Percentiles rank a stretch among this genome's conserved stretches.
Evolutionary conservation across 2,888 invertebrate species (phyloP).

Genomic region (Polydrusus pterygomalis): DNA sequence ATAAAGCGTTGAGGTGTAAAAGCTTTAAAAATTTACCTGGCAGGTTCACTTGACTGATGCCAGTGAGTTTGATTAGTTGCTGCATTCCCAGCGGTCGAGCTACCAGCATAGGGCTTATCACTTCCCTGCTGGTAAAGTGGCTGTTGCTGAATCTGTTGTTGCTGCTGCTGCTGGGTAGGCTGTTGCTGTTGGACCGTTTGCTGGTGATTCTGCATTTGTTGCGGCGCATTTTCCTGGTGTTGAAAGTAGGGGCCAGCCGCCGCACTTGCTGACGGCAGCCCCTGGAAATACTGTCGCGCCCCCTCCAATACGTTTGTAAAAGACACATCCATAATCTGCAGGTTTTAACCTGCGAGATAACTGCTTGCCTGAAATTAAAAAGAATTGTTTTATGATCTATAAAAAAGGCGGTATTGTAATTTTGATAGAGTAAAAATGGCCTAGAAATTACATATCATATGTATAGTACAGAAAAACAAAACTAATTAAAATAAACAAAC

Average conservation of each 20-base stretch:
- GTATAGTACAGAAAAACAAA: no score
- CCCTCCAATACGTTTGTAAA: constrained; percentile 89
- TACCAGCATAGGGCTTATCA: constrained; percentile 28
- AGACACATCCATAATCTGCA: constrained; percentile 84
- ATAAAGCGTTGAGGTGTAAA: neutral
- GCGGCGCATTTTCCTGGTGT: constrained; percentile 43
- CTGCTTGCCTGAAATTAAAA: constrained; percentile 62
- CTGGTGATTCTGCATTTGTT: constrained; percentile 25
- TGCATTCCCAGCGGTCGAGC: constrained; percentile 36
- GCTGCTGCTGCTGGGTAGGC: constrained; percentile 31
- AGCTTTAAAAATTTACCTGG: constrained; percentile 31
- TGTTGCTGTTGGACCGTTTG: constrained; percentile 39
- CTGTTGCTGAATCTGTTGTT: constrained; percentile 33
- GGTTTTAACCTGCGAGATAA: constrained; percentile 67
- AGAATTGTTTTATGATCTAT: constrained; percentile 25
- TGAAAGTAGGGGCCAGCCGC: constrained; percentile 65
- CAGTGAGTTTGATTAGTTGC: constrained; percentile 46
- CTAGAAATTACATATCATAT: no score
- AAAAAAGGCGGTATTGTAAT: no score
- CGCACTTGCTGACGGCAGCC: constrained; percentile 77
- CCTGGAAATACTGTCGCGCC: constrained; percentile 89
- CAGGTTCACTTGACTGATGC: constrained; percentile 56
- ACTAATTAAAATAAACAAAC: no score
- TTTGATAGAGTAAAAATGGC: no score
- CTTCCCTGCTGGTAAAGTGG: constrained; percentile 32